Evolutionary conservation across 2,888 invertebrate species (phyloP).

Genomic region (Cryptocheilus praepositus): DNA sequence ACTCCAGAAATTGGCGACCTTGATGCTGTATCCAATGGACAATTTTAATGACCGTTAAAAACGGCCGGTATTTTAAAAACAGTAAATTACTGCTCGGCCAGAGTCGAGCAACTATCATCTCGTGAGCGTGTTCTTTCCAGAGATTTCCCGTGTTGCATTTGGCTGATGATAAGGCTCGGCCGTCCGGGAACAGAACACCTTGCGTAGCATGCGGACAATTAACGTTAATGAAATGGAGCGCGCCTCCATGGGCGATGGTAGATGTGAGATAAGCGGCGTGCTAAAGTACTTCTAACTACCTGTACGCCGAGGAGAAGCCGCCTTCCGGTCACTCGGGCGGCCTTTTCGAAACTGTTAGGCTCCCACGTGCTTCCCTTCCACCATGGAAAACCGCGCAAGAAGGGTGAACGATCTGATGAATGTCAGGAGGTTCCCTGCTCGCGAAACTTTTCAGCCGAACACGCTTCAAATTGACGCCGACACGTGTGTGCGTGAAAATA

Average conservation of each 20-base stretch:
- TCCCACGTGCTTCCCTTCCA: slow-evolving; percentile 51
- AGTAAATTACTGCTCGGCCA: too few species aligned
- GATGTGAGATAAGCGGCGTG: slow-evolving; percentile 46
- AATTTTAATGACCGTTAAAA: too few species aligned
- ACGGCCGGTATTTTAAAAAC: too few species aligned
- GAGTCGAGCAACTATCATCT: too few species aligned
- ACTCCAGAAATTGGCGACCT: too few species aligned
- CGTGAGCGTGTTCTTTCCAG: slow-evolving; percentile 12
- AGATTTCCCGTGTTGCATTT: slow-evolving; percentile 15
- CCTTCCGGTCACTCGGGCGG: slow-evolving; percentile 63
- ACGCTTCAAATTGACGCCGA: too few species aligned
- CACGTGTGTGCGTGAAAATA: too few species aligned
- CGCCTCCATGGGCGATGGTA: slow-evolving; percentile 33
- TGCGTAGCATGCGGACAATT: slow-evolving; percentile 58
- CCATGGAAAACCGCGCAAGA: too few species aligned
- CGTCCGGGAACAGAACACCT: slow-evolving; percentile 24
- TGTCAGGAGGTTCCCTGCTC: too few species aligned
- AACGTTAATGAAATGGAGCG: slow-evolving; percentile 67
- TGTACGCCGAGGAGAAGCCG: slow-evolving; percentile 45
- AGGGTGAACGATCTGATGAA: too few species aligned
- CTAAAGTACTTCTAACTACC: slow-evolving; percentile 50
- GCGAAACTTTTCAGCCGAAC: too few species aligned
- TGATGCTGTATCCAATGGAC: too few species aligned
- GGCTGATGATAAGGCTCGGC: slow-evolving; percentile 22
- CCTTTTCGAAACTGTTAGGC: slow-evolving; percentile 55